Base-by-base conservation (phyloP, 2,797 vertebrate species). In the Myiotriccus ornatus region DNA sequence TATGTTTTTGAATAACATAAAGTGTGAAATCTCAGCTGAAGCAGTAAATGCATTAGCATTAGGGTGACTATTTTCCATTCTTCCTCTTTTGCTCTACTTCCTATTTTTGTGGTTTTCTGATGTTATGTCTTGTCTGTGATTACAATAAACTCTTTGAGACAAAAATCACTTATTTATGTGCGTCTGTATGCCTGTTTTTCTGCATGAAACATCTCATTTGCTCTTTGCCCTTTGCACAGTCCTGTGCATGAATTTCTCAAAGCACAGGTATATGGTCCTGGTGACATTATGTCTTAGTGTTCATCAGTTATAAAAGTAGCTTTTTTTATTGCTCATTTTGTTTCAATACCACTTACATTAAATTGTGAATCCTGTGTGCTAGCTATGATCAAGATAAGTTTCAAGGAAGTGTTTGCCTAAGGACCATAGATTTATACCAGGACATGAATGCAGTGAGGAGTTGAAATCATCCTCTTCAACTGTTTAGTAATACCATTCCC, bases 1-100 rank as follows among this genome's bases (percentile, higher is more conserved):
- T 56, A 62, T 82, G 84, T 84, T 96, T 97, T 94, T 96, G 94
- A 91, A 92, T 93, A 93, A 86, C 65, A 88, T 63, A 73, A 7
- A 93, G 87, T 86, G 88, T 87, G 85, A 97, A 93, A 91, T 93
- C 89, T 91, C 83, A 94, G 74, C 23, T 70, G 91, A 90, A 94
- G 65, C 65, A 81, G 81, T 91, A 94, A 93, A 57, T 92, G 27
- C 63, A 34, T 88, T 74, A 82, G 16, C 74, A 88, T 85, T 41
- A 75, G 17, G 34, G 49, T 12, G 12, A 59, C 52, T 89, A 24
- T 76, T 90, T 88, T 76, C n/a, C 83, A 49, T 84, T 88, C 87
- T 96, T 94, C 67, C 77, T 88, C 44, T 69, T 96, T 84, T 35
- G 24, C 16, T 94, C 69, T 84, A 3, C 89, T 96, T 94, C 80